A percentile compares a stretch with the other conserved stretches of the same genome.
Conservation (phyloP, 2,797 vertebrate genomes). For the Psittacula echo region DNA sequence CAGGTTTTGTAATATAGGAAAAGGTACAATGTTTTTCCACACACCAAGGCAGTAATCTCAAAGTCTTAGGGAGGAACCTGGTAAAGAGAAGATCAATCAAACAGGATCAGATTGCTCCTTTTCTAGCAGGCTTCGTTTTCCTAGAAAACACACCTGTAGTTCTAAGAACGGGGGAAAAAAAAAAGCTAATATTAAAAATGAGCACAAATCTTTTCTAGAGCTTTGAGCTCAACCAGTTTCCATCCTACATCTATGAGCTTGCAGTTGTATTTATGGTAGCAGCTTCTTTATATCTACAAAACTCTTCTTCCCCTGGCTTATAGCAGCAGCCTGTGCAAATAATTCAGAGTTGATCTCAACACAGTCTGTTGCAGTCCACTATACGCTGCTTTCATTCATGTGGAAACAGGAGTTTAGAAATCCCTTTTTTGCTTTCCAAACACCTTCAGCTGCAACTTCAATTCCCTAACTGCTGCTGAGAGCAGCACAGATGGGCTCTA, state of each 20-base stretch:
- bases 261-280: neutral
- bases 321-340: neutral
- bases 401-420: neutral
- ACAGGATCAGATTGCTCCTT: neutral
- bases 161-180: neutral
- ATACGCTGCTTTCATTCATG: neutral
- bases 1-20: neutral
- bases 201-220: neutral
- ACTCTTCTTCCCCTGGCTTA: neutral
- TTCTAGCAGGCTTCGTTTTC: neutral
- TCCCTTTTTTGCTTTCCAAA: neutral
- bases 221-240: neutral
- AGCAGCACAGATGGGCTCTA: neutral
- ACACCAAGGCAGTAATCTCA: neutral
- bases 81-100: neutral
- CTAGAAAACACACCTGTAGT: neutral
- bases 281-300: neutral
- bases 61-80: neutral
- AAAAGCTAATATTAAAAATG: neutral
- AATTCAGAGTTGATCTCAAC: neutral
- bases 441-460: neutral
- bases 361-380: neutral
- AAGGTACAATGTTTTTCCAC: neutral
- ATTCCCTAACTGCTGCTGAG: neutral
- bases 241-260: neutral